Conservation (phyloP, 2,113 vertebrate species). For the Rhegmatorhina hoffmannsi region DNA sequence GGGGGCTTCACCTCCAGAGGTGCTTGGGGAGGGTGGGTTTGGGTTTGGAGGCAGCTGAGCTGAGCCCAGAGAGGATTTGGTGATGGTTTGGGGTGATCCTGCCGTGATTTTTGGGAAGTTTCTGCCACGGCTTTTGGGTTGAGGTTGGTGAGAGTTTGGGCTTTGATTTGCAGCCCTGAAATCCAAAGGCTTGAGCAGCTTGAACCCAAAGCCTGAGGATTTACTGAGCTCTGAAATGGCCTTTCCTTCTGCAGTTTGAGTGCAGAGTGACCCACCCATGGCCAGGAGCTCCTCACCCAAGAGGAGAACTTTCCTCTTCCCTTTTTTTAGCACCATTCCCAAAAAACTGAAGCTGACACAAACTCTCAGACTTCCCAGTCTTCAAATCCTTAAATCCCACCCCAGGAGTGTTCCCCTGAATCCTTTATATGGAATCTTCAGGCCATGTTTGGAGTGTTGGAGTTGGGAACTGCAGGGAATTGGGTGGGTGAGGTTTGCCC, state of each 20-base stretch:
- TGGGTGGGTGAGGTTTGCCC: background rate
- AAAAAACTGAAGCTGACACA: background rate
- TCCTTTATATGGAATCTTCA: background rate
- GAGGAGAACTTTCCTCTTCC: background rate
- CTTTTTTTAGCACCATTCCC: background rate
- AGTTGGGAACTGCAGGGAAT: background rate
- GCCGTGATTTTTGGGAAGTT: background rate
- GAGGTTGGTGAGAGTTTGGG: rapidly evolving
- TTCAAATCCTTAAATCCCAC: background rate
- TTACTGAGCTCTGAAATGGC: background rate
- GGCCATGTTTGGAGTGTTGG: background rate
- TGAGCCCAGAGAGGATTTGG: background rate
- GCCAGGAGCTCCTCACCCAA: background rate
- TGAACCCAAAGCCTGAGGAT: background rate
- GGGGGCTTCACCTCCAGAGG: too few relatives aligned
- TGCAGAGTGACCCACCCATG: rapidly evolving
- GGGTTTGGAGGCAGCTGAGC: background rate
- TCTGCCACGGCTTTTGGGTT: background rate
- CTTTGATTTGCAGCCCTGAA: background rate
- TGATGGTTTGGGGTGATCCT: background rate
- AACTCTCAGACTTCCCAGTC: background rate
- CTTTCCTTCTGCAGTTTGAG: background rate
- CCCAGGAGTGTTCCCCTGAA: background rate
- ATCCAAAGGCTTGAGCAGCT: background rate
- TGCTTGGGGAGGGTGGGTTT: background rate